phyloP scores from a whole-genome alignment of 1,140 invertebrate species.

The Manduca sexta region DNA sequence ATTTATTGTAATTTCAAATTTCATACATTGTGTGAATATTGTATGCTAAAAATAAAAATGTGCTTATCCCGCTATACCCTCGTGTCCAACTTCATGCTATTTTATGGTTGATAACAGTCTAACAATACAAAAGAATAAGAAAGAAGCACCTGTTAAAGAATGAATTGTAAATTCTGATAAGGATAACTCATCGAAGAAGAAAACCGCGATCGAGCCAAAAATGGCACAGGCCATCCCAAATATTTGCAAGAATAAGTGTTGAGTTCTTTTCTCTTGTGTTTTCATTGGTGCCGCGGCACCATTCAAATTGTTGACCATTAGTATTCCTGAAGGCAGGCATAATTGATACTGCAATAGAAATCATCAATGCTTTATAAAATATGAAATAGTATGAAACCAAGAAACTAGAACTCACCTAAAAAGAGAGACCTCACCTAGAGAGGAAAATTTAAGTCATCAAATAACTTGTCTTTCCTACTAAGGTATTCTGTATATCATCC shows the following conservation, averaged over 20 bases:
- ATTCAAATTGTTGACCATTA: constrained; percentile 28
- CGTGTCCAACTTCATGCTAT: no score
- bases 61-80: no score
- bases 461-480: no score
- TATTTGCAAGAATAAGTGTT: constrained; percentile 30
- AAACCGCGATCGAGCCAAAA: constrained; percentile 6
- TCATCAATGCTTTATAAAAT: neutral
- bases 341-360: constrained; percentile 35
- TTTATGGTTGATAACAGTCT: no score
- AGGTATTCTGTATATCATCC: no score
- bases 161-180: constrained; percentile 8
- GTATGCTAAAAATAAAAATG: no score
- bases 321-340: constrained; percentile 30
- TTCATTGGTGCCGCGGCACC: constrained; percentile 29
- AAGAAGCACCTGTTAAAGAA: constrained; percentile 13
- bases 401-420: no score
- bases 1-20: no score
- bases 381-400: neutral
- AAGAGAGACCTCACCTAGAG: no score
- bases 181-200: constrained; percentile 1
- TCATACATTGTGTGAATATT: no score
- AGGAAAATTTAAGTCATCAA: no score
- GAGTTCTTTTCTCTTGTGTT: constrained; percentile 15
- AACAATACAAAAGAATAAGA: neutral
- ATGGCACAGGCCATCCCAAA: constrained; percentile 13